Base-by-base conservation (phyloP, 2,113 vertebrate species). In the Plecotus auritus region DNA sequence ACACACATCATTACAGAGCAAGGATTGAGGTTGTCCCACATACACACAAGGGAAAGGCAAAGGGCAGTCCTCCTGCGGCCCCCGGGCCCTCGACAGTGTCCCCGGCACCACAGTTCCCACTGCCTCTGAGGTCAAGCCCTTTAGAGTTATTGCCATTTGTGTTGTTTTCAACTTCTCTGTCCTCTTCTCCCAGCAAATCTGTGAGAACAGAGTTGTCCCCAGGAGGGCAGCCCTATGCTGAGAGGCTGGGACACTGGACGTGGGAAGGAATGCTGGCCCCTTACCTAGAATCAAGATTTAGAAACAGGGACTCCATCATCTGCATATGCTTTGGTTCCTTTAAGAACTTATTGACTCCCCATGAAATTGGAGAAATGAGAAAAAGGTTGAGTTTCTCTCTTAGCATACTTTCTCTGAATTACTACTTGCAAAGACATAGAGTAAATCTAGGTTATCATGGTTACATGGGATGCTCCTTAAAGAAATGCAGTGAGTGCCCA, bases 391-490 rank as follows among this genome's bases (percentile, higher is more conserved):
- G 7, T 14, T 56, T 37, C 32, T 66, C 45, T 51, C n/a, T 10
- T 13, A 32, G 35, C 32, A 2, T 28, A 30, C 22, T 35, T 7
- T 67, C 8, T 40, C 42, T 28, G 37, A n/a, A 12, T 42, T 35
- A 9, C 9, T 32, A 9, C 14, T 40, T 56, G 10, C 42, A 10
- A 28, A 37, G 74, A 5, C 12, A 4, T 12, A 4, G 45, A 6
- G 22, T 11, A 13, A 40, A 4, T 61, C 9, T 37, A 20, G 61
- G 17, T 32, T 11, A 4, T 17, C 16, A 5, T 16, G 47, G 64
- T 4, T 23, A 17, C 12, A 0, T 1, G 9, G 13, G 5, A 8
- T 2, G 40, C 5, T 30, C 20, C n/a, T 35, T 20, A 1, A 23
- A 74, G 37, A 54, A 28, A 13, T 0, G 22, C 42, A 64, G 26